These are phyloP conservation scores for Pimephales promelas DNA, from an alignment of 2,113 vertebrate species.

Conservation along the genomic window DNA sequence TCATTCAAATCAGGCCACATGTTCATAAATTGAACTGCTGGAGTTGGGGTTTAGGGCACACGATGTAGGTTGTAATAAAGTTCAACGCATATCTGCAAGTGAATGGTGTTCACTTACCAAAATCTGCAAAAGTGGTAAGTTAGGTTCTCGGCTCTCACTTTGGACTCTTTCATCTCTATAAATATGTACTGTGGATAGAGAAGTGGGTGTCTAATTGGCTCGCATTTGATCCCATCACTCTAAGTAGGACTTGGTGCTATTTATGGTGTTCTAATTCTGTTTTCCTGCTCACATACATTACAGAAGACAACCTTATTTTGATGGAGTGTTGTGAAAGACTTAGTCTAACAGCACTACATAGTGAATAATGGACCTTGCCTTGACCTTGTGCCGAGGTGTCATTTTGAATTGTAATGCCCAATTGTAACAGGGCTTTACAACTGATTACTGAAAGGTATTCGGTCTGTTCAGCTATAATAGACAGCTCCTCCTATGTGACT, in stretches of 20 bases:
- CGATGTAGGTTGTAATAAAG: background rate
- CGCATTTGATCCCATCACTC: slow-evolving; percentile 17
- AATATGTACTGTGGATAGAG: background rate
- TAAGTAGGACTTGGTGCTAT: slow-evolving; percentile 30
- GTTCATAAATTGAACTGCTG: background rate
- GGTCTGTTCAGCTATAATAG: slow-evolving; percentile 25
- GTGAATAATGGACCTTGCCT: slow-evolving; percentile 20
- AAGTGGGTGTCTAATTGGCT: slow-evolving; percentile 41
- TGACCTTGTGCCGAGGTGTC: slow-evolving; percentile 41
- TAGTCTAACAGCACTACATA: slow-evolving; percentile 12
- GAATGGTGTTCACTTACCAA: background rate
- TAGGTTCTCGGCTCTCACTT: background rate
- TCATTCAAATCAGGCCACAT: slow-evolving; percentile 1
- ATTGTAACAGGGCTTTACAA: slow-evolving; percentile 20
- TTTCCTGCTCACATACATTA: slow-evolving; percentile 18
- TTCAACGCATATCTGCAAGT: slow-evolving; percentile 8
- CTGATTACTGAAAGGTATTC: slow-evolving; percentile 42
- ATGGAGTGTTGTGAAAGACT: slow-evolving; percentile 9
- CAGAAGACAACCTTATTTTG: slow-evolving; percentile 30
- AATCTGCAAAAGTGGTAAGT: slow-evolving; percentile 6
- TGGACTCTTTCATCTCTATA: slow-evolving; percentile 21
- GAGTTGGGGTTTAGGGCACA: background rate
- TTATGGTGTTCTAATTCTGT: slow-evolving; percentile 16
- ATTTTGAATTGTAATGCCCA: slow-evolving; percentile 27
- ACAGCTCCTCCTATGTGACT: background rate